Base-by-base conservation (phyloP, 2,113 vertebrate species). In the Campylorhamphus procurvoides region DNA sequence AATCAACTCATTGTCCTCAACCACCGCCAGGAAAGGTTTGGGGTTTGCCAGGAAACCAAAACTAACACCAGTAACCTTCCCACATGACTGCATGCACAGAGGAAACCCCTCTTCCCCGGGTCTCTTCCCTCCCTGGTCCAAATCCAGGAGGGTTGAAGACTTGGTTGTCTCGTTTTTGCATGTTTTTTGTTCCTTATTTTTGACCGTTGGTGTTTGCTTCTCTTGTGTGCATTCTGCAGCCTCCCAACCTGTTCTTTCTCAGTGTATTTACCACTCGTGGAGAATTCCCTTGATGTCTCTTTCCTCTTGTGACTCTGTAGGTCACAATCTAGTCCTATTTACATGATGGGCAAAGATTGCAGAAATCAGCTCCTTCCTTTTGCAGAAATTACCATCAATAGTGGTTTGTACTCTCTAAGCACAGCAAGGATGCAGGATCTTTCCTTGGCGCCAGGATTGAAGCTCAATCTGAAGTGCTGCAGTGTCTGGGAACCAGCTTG, bases 41-140 rank as follows among this genome's bases (percentile, higher is more conserved):
- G 89, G 62, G 18, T 18, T 91, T 91, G 80, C 69, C 92, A 90
- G 76, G 29, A 64, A 69, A 90, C 52, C 85, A 12, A 17, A 60
- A 98, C 98, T 98, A 98, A 98, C 98, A 95, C 89, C 71, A 97
- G 39, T 98, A 98, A 98, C 97, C 42, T 37, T 63, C 83, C 95
- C 79, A 81, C 78, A 40, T 97, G 95, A 79, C 84, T 97, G 97
- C 96, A 94, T 97, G 98, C 98, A 96, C 98, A 97, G 97, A 86
- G 94, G 96, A 66, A 60, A 73, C 68, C 56, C 63, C 74, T 64
- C 84, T 44, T 89, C 44, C 85, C 91, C 18, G 0, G 3, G 33
- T 16, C 75, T 86, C 68, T 52, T 73, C 64, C 81, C 76, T 92
- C 93, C 93, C 63, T 73, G 96, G 85, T 91, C 50, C 39, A 89